phyloP scores from a whole-genome alignment of 2,888 invertebrate species.

The Phengaris alcon region DNA sequence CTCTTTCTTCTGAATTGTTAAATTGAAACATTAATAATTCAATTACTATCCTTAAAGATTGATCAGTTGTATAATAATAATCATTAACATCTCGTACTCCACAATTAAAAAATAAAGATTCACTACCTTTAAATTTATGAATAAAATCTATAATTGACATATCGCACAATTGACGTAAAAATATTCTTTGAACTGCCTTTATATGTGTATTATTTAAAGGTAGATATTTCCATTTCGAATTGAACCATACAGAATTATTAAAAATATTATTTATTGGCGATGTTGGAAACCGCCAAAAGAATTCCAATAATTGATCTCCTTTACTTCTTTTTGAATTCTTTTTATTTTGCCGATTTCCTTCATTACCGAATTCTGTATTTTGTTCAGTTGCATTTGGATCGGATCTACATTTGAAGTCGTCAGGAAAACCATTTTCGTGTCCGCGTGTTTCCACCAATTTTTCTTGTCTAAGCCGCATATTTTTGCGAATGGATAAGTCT shows the following conservation, averaged over 20 bases:
- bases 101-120: too few species aligned
- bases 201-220: constrained; percentile 30
- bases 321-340: constrained; percentile 30
- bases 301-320: constrained; percentile 36
- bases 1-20: too few species aligned
- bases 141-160: too few species aligned
- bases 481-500: constrained; percentile 36
- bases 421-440: constrained; percentile 30
- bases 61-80: too few species aligned
- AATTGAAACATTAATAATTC: too few species aligned
- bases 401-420: constrained; percentile 34
- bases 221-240: constrained; percentile 33
- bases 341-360: constrained; percentile 26
- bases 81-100: too few species aligned
- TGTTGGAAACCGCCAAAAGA: constrained; percentile 33
- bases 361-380: neutral
- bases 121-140: too few species aligned
- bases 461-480: constrained; percentile 35
- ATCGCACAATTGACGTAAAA: too few species aligned
- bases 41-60: too few species aligned
- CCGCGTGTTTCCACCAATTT: constrained; percentile 35
- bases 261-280: constrained; percentile 39
- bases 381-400: constrained; percentile 31
- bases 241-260: constrained; percentile 33
- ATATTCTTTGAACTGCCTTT: neutral